phyloP scores from a whole-genome alignment of 2,888 invertebrate genomes.

The Ganaspis brasiliensis region DNA sequence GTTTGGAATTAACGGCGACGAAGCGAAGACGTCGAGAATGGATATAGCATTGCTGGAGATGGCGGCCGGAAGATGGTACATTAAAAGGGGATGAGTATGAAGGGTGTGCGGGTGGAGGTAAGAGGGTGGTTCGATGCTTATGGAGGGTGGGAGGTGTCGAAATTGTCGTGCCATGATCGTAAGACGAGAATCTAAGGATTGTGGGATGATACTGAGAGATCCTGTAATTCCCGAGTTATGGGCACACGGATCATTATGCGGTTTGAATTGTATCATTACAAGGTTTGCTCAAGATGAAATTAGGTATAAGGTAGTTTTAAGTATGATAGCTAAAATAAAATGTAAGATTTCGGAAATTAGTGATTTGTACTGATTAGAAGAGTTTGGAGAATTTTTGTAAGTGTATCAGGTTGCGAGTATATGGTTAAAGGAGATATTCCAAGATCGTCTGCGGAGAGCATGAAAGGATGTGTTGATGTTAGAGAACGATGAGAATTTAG shows the following conservation, averaged over 20 bases:
- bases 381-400: background rate
- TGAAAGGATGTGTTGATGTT: background rate
- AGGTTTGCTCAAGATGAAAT: background rate
- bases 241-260: background rate
- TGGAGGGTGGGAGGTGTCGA: conserved; percentile 43
- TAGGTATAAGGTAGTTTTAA: background rate
- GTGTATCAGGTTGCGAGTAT: background rate
- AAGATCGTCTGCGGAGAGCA: background rate
- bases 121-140: conserved; percentile 42
- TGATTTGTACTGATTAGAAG: too few relatives aligned
- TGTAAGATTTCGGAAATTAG: too few relatives aligned
- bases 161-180: conserved; percentile 46
- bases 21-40: conserved; percentile 41
- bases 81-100: conserved; percentile 36
- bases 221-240: conserved; percentile 17
- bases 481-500: background rate
- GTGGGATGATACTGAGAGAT: conserved; percentile 25
- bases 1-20: conserved; percentile 46
- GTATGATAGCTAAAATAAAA: too few relatives aligned
- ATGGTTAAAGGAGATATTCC: conserved; percentile 9
- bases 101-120: conserved; percentile 45
- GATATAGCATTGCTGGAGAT: conserved; percentile 39
- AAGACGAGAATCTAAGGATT: conserved; percentile 44
- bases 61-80: conserved; percentile 40
- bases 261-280: background rate